phyloP scores from a whole-genome alignment of 2,888 invertebrate genomes.

The Pseudeuparius sepicola region DNA sequence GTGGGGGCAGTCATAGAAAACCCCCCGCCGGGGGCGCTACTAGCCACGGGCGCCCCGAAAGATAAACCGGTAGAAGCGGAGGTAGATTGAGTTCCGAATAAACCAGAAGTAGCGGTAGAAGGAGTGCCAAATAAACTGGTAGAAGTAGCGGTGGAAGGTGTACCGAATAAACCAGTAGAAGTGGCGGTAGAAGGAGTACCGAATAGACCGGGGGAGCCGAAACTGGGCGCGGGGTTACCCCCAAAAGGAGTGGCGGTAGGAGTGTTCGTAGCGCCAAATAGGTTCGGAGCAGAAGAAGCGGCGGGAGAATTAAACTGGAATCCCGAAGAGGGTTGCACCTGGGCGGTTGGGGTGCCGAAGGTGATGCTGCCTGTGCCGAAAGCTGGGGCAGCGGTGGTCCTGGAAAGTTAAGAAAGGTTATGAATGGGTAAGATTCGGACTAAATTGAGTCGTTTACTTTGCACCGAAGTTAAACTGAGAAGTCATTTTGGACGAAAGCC shows the following conservation, averaged over 20 bases:
- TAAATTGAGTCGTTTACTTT: slow-evolving; percentile 11
- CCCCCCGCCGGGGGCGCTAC: slow-evolving; percentile 1
- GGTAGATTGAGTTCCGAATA: slow-evolving; percentile 18
- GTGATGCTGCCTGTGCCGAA: slow-evolving; percentile 11
- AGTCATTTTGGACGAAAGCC: too few species aligned
- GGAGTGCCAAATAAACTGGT: slow-evolving; percentile 15
- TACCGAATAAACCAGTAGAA: slow-evolving; percentile 15
- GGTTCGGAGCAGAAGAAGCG: slow-evolving; percentile 15
- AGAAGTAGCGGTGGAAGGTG: slow-evolving; percentile 8
- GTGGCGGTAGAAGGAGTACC: slow-evolving; percentile 10
- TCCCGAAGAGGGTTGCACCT: slow-evolving; percentile 14
- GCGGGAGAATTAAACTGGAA: slow-evolving; percentile 19
- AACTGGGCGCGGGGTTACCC: slow-evolving; percentile 11
- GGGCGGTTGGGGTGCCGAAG: slow-evolving; percentile 15
- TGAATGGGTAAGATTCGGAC: too few species aligned
- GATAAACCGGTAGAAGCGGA: slow-evolving; percentile 13
- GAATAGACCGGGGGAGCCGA: slow-evolving; percentile 7
- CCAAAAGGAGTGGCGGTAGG: neutral
- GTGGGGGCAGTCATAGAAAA: neutral
- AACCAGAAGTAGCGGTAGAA: slow-evolving; percentile 8
- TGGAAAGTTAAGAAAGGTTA: too few species aligned
- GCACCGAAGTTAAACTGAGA: slow-evolving; percentile 13
- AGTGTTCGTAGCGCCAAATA: slow-evolving; percentile 31
- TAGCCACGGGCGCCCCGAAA: slow-evolving; percentile 12
- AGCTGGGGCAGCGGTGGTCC: slow-evolving; percentile 14